phyloP scores from a whole-genome alignment of 2,888 invertebrate species.

The Cataglyphis altisquamis region DNA sequence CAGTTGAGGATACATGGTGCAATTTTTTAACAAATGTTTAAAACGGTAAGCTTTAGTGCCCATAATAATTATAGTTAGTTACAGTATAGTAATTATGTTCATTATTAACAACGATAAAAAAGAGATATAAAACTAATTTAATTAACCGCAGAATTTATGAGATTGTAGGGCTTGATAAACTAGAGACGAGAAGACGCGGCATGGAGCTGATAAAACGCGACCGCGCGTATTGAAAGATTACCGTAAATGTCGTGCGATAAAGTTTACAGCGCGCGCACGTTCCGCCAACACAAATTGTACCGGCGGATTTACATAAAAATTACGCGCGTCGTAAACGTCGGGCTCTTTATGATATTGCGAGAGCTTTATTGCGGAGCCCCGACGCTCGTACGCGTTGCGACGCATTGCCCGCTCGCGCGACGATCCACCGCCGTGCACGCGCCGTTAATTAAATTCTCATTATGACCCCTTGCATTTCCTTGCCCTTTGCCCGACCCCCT shows the following conservation, averaged over 20 bases:
- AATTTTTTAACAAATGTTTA: not conserved
- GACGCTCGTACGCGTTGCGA: not conserved
- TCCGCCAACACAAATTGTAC: conserved; percentile 11
- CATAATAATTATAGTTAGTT: not conserved
- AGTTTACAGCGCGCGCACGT: conserved; percentile 39
- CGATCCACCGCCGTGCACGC: conserved; percentile 32
- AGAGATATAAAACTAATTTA: conserved; percentile 23
- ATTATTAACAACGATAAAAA: not conserved
- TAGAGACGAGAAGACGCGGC: not conserved
- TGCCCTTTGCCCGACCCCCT: not conserved
- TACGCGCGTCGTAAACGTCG: conserved; percentile 37
- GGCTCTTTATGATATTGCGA: conserved; percentile 55
- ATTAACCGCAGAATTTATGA: conserved; percentile 16
- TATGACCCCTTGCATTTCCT: conserved; percentile 35
- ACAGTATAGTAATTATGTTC: not conserved
- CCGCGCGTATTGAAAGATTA: conserved; percentile 49
- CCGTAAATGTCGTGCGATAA: conserved; percentile 45
- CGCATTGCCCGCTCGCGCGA: not conserved
- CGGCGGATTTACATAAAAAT: conserved; percentile 60
- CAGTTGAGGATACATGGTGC: not conserved
- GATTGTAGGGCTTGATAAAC: not conserved
- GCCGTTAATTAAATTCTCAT: conserved; percentile 68
- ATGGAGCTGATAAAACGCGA: conserved; percentile 17
- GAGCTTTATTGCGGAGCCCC: conserved; percentile 47
- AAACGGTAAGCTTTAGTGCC: not conserved